Percentiles rank a stretch among this genome's conserved stretches.
These are phyloP conservation scores for Falco peregrinus DNA, from an alignment of 2,797 vertebrate species.

Conservation along the genomic window DNA sequence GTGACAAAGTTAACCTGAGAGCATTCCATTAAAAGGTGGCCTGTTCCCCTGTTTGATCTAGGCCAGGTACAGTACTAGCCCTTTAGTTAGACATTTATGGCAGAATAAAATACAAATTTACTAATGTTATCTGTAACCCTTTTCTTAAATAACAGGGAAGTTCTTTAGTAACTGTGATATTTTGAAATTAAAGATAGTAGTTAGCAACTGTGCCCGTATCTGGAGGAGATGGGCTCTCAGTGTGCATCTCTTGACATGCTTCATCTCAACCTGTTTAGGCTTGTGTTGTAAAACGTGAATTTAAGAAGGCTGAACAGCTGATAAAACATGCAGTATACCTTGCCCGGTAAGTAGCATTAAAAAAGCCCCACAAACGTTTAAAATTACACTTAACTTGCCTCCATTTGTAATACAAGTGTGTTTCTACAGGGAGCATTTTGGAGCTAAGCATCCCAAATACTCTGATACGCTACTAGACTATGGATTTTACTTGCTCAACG, in stretches of 20 bases:
- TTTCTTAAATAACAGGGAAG: background rate
- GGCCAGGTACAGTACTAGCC: background rate
- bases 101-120: background rate
- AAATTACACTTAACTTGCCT: rapidly evolving
- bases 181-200: rapidly evolving
- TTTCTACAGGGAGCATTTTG: conserved; percentile 94
- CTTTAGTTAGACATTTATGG: background rate
- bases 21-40: rapidly evolving
- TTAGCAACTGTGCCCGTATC: background rate
- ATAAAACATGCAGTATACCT: conserved; percentile 98
- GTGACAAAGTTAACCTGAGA: background rate
- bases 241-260: background rate
- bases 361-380: background rate
- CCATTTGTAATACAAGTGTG: background rate
- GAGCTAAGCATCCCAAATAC: conserved; percentile 98
- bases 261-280: conserved; percentile 80
- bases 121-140: background rate
- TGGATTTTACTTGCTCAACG: conserved; percentile 98
- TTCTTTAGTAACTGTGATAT: background rate
- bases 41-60: background rate
- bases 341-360: conserved; percentile 83
- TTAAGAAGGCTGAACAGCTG: conserved; percentile 98
- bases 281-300: conserved; percentile 98
- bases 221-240: background rate
- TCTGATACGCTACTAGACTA: conserved; percentile 98